A percentile compares a stretch with the other conserved stretches of the same genome.
Evolutionary conservation across 2,888 invertebrate genomes (phyloP).

Genomic region (Trisateles emortualis): DNA sequence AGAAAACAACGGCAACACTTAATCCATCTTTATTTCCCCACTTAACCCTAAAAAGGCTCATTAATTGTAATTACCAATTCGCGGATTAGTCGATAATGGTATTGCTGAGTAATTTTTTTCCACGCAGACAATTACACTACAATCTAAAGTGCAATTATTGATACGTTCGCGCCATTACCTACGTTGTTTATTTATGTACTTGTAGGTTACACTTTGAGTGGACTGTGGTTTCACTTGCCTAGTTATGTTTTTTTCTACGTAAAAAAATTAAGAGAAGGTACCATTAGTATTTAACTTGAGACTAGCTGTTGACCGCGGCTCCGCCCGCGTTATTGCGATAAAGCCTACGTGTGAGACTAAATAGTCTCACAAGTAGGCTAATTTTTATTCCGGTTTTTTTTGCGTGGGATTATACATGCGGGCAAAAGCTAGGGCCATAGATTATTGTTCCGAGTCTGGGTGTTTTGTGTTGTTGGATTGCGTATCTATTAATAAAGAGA

Average conservation of each 20-base stretch:
- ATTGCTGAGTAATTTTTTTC: slow-evolving; percentile 60
- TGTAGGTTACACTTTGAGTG: neutral
- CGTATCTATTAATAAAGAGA: no score
- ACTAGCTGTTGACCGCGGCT: no score
- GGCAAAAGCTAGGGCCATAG: no score
- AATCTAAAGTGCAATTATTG: slow-evolving; percentile 42
- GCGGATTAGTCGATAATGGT: slow-evolving; percentile 50
- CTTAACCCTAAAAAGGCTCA: slow-evolving; percentile 44
- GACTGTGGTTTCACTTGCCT: neutral
- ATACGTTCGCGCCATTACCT: slow-evolving; percentile 37
- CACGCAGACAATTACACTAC: slow-evolving; percentile 41
- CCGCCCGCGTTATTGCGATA: no score
- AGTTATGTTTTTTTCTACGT: neutral
- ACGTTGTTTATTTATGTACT: slow-evolving; percentile 32
- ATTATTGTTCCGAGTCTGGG: no score
- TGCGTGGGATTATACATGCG: no score
- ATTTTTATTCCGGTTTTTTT: no score
- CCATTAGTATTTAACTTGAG: slow-evolving; percentile 2
- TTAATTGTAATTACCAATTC: slow-evolving; percentile 50
- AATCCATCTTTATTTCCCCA: slow-evolving; percentile 14
- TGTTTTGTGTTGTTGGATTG: no score
- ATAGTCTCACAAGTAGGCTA: no score
- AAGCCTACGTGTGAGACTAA: no score
- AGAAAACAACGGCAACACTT: neutral
- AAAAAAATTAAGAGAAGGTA: no score